A percentile compares a stretch with the other conserved stretches of the same genome.
These are phyloP conservation scores for Rhynchotus rufescens DNA, from an alignment of 2,797 vertebrate genomes.

Conservation along the genomic window DNA sequence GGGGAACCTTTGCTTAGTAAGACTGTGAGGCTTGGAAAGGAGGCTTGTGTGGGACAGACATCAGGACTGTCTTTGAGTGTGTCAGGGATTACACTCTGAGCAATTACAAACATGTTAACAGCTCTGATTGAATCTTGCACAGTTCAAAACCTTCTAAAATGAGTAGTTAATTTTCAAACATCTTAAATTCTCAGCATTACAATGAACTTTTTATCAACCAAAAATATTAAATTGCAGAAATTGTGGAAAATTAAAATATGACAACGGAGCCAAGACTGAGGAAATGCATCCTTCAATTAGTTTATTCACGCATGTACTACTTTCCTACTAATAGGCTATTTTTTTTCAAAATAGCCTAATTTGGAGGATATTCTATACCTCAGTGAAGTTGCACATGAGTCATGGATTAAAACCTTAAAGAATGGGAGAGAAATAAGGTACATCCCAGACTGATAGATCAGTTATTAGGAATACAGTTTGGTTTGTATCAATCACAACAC, in stretches of 20 bases:
- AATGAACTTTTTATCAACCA: neutral
- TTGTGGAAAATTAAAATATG: neutral
- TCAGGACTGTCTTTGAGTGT: neutral
- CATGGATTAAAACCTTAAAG: constrained; percentile 17
- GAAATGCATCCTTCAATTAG: constrained; percentile 18
- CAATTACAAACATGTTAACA: neutral
- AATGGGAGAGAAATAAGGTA: neutral
- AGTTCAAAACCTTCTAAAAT: neutral
- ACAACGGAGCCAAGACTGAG: neutral
- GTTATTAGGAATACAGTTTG: neutral
- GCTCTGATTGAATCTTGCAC: neutral
- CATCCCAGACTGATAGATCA: neutral
- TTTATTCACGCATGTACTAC: neutral
- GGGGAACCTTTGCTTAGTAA: neutral
- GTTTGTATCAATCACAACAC: neutral
- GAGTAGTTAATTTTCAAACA: neutral
- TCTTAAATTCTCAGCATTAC: neutral
- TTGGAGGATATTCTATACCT: constrained; percentile 14
- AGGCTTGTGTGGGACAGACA: neutral
- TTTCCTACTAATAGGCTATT: neutral
- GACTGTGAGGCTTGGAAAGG: neutral
- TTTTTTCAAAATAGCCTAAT: constrained; percentile 35
- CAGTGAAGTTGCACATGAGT: constrained; percentile 7
- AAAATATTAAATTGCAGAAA: neutral
- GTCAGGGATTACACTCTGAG: neutral